Evolutionary conservation across 2,113 vertebrate species (phyloP), one percentile per base, ranked within the genome.

Genomic region (Campylorhamphus procurvoides): DNA sequence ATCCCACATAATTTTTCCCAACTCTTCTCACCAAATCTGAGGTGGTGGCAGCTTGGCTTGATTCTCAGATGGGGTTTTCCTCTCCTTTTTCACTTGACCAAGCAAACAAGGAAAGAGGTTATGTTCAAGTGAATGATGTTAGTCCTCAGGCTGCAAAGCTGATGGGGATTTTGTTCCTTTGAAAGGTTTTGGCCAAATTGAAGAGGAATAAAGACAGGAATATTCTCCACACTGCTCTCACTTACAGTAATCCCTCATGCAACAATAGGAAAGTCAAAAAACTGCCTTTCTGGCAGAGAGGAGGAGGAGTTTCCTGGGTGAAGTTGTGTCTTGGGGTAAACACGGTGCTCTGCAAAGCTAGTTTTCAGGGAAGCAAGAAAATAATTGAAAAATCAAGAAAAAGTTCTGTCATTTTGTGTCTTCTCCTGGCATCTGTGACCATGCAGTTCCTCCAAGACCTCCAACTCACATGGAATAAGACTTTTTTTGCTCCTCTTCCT

Each of bases 291-390:
- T 86, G 72, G 50, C 13, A 63, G 56, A 33, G 46, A 22, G 18
- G 25, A 80, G 27, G 12, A 31, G 15, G 22, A 58, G 4, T 74
- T 90, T 40, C 42, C 20, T 59, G 18, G 20, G 55, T 0, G 1
- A 14, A 37, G 5, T 8, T 68, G 56, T 93, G 18, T 15, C 66
- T 69, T 77, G 40, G 37, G 28, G 18, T 74, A 67, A 37, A 20
- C 0, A 0, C 42, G 29, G 28, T 3, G 2, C 20, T 79, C 52
- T 84, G 42, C 0, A 0, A 69, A 73, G 44, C 67, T 58, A 10
- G 53, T 89, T 27, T 80, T 62, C 29, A 74, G 37, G 53, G 16
- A 58, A 92, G 25, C 24, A 56, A 47, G 35, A 6, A 33, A 31
- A 68, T 31, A 63, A 14, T 1, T 5, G 39, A 24, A 62, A 53